Evolutionary conservation across 2,888 invertebrate species (phyloP).

Genomic region (Cephus pygmeus): DNA sequence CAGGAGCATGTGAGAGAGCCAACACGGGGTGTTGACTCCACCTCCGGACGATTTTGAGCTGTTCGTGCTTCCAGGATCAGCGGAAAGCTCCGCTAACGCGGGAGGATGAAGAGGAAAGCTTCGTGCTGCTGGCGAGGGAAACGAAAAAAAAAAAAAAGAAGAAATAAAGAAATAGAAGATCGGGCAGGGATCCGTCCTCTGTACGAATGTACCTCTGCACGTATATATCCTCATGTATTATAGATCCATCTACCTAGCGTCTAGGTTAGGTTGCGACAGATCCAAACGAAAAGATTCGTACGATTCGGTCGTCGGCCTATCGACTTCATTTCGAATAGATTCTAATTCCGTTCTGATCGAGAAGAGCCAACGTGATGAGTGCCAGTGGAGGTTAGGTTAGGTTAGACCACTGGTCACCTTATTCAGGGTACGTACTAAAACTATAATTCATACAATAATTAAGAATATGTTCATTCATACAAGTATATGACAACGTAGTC

Average conservation of each 20-base stretch:
- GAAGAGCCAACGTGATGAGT: neutral
- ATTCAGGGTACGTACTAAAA: neutral
- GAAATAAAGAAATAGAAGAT: neutral
- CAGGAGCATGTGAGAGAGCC: slow-evolving; percentile 6
- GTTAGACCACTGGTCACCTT: neutral
- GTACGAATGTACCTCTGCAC: neutral
- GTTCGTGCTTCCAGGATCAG: slow-evolving; percentile 57
- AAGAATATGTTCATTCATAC: neutral
- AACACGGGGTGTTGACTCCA: slow-evolving; percentile 38
- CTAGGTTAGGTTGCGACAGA: neutral
- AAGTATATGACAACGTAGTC: neutral
- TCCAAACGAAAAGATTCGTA: neutral
- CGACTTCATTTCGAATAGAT: neutral
- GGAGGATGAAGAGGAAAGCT: slow-evolving; percentile 47
- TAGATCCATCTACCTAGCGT: neutral
- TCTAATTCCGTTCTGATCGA: neutral
- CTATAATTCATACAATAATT: neutral
- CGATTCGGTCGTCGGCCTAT: neutral
- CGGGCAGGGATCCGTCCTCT: neutral
- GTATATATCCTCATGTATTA: neutral
- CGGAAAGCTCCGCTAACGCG: slow-evolving; percentile 54
- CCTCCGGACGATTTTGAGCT: slow-evolving; percentile 43
- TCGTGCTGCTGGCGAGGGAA: slow-evolving; percentile 20
- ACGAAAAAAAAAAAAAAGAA: neutral
- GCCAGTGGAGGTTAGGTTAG: neutral